Percentiles rank a stretch among this genome's conserved stretches.
Evolutionary conservation across 2,113 vertebrate genomes (phyloP).

Genomic region (Ailurus styani): DNA sequence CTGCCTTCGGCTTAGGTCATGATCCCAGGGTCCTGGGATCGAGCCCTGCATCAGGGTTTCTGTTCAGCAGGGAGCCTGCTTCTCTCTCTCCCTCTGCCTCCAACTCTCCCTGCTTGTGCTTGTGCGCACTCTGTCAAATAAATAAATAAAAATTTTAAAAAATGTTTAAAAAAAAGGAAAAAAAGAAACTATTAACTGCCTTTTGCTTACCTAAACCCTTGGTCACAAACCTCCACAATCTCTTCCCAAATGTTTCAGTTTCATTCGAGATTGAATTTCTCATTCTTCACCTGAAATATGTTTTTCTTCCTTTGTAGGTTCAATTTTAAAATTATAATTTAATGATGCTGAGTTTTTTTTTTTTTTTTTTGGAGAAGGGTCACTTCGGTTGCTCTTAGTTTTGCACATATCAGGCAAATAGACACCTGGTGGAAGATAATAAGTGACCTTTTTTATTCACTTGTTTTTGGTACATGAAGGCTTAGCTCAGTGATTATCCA

Average conservation of each 20-base stretch:
- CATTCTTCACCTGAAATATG: not conserved
- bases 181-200: not conserved
- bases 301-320: not conserved
- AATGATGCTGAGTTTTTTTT: not conserved
- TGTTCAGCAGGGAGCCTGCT: no score
- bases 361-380: not conserved
- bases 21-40: no score
- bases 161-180: not conserved
- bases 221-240: not conserved
- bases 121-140: no score
- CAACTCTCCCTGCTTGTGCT: no score
- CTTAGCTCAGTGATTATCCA: not conserved
- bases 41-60: no score
- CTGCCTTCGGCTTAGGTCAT: no score
- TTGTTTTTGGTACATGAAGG: not conserved
- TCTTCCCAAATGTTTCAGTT: not conserved
- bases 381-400: not conserved
- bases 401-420: slow-evolving; percentile 47
- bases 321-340: not conserved
- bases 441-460: slow-evolving; percentile 6
- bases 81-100: no score
- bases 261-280: not conserved
- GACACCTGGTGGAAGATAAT: slow-evolving; percentile 16
- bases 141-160: no score
- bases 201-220: not conserved